Base-by-base conservation (phyloP, 2,888 invertebrate species). In the Icerya purchasi region DNA sequence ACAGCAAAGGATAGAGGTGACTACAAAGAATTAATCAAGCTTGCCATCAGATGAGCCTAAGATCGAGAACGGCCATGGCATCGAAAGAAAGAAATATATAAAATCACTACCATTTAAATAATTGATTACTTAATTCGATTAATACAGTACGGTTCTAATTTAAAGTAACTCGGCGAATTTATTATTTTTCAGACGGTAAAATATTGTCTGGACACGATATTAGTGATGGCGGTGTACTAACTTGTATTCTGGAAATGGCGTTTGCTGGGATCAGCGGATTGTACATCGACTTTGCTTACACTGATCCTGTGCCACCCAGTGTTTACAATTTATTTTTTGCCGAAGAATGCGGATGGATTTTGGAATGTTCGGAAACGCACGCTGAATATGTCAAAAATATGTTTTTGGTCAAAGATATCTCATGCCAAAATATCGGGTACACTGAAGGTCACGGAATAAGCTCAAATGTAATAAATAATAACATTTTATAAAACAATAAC, bases 211-310 rank as follows among this genome's bases (percentile, higher is more conserved):
- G 96, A 0, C 97, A 98, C 70, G 97, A 98, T 71, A 78, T 97
- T 3, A 96, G 94, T 69, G 97, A 97, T 74, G 97, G 98, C 22
- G 97, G 98, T 25, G 75, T 97, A 36, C 76, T 97, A 52, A 86
- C 87, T 0, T 87, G 90, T 66, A 71, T 90, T 0, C 69, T 97
- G 61, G 97, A 98, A 74, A 96, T 97, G 94, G 85, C 87, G n/a
- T 89, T 97, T 69, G 92, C 83, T 60, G 94, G 96, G 50, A 75
- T 93, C 61, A 80, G 84, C 65, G 93, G 93, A 1, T 68, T 92
- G 19, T 73, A 79, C 19, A 70, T 87, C 0, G 77, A 84, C 64
- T 68, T 88, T 20, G 74, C 75, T 3, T 22, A 2, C 10, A 10
- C 2, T 18, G 24, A 55, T 3, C 19, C 25, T 70, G 70, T 22